Evolutionary conservation across 2,888 invertebrate genomes (phyloP).

Genomic region (Cantharis rufa): DNA sequence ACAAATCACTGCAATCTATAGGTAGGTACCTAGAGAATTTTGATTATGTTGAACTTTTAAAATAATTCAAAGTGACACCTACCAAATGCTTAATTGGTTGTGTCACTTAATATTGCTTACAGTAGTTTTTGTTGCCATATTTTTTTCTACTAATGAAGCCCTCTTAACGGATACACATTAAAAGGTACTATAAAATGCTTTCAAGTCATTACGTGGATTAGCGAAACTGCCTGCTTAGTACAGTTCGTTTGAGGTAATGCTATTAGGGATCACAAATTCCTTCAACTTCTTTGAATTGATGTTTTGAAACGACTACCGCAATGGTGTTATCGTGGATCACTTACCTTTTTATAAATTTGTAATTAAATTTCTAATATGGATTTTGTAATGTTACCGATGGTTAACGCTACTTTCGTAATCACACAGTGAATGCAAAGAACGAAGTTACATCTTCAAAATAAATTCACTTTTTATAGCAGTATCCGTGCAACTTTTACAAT

Average conservation of each 20-base stretch:
- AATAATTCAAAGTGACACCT: background rate
- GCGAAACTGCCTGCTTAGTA: constrained; percentile 32
- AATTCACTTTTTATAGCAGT: background rate
- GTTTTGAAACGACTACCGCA: constrained; percentile 6
- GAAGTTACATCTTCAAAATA: background rate
- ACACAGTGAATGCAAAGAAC: background rate
- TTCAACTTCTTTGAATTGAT: constrained; percentile 13
- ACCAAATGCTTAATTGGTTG: background rate
- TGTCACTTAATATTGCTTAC: background rate
- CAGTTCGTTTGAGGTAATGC: constrained; percentile 34
- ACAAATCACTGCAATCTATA: background rate
- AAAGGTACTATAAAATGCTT: constrained; percentile 38
- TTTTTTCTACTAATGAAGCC: constrained; percentile 20
- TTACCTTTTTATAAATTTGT: constrained; percentile 8
- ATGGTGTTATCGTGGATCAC: constrained; percentile 13
- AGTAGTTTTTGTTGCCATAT: background rate
- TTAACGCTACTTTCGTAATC: background rate
- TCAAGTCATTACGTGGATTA: constrained; percentile 38
- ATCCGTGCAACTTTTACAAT: background rate
- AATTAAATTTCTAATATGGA: background rate
- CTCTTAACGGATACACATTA: constrained; percentile 34
- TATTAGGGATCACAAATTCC: constrained; percentile 21
- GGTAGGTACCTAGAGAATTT: background rate
- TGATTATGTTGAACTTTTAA: background rate
- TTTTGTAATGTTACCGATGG: background rate